Base-by-base conservation (phyloP, 2,888 invertebrate species). In the Homarus gammarus region DNA sequence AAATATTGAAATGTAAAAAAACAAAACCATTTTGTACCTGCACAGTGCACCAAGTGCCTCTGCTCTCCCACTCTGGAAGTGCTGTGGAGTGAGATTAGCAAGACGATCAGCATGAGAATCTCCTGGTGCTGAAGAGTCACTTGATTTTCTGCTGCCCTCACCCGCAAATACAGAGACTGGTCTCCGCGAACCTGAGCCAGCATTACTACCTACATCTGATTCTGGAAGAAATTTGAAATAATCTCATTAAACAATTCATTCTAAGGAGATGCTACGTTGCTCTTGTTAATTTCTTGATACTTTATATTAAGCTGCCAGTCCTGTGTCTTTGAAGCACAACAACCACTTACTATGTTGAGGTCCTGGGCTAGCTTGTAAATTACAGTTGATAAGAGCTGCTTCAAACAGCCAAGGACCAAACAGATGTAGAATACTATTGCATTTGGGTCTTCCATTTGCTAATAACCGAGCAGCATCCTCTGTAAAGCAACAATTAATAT, bases 331-430 rank as follows among this genome's bases (percentile, higher is more conserved):
- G 56, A 36, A n/a, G n/a, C 2, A 49, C 22, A 44, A 33, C 27
- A 22, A 73, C 27, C 56, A 85, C 91, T 72, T 51, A 91, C 91
- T 93, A 92, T 92, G 93, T 93, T 92, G 93, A 92, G 92, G 93
- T 93, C 64, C 93, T 93, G 81, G 85, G 22, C 79, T 88, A 73
- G 89, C 72, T 36, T 85, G 84, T 33, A 88, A 33, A 56, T 84
- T 84, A 36, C 90, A 90, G 2, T 98, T 98, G 92, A 98, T 97
- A 92, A 98, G 96, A 2, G 98, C 97, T 6, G 98, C 98, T 94
- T 99, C 99, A 94, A 99, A 98, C 92, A 99, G 94, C 99, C 99
- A 99, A 93, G 98, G 97, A 1, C 99, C 99, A 94, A 99, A 98
- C 92, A 99, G 95, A 94, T 99, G 98, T 89, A 99, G 95, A 93